Conservation (phyloP, 53 echinoderm and acorn worm genomes). For the Temnopleurus reevesii region DNA sequence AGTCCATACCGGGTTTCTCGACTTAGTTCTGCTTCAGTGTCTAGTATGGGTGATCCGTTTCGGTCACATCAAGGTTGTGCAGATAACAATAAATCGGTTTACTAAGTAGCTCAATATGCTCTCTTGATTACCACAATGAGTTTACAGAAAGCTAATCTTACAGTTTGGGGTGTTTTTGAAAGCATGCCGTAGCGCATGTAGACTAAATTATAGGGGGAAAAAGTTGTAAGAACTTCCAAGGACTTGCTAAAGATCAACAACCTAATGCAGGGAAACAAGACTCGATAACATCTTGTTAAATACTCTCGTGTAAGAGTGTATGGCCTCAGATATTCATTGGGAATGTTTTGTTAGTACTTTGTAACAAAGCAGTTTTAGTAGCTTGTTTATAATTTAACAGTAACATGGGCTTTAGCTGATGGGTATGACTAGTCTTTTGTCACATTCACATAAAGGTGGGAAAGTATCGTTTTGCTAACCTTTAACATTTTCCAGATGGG, state of each 20-base stretch:
- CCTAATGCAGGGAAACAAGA: slow-evolving; percentile 16
- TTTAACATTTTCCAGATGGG: too few species aligned
- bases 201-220: neutral
- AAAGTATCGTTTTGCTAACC: too few species aligned
- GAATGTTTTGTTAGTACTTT: too few species aligned
- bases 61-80: neutral
- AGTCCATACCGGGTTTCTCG: neutral
- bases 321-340: neutral
- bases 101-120: neutral
- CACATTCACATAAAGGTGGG: too few species aligned
- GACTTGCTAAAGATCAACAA: slow-evolving; percentile 37
- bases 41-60: neutral
- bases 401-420: too few species aligned
- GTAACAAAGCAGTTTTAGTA: too few species aligned
- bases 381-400: too few species aligned
- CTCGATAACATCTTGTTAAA: neutral
- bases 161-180: neutral
- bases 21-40: neutral
- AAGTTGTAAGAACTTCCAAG: neutral
- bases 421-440: too few species aligned
- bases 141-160: neutral
- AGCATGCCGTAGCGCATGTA: neutral
- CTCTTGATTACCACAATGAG: neutral
- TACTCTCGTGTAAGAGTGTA: neutral
- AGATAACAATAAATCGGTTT: neutral